phyloP scores from a whole-genome alignment of 1,140 invertebrate species.

The Oryctes rhinoceros region DNA sequence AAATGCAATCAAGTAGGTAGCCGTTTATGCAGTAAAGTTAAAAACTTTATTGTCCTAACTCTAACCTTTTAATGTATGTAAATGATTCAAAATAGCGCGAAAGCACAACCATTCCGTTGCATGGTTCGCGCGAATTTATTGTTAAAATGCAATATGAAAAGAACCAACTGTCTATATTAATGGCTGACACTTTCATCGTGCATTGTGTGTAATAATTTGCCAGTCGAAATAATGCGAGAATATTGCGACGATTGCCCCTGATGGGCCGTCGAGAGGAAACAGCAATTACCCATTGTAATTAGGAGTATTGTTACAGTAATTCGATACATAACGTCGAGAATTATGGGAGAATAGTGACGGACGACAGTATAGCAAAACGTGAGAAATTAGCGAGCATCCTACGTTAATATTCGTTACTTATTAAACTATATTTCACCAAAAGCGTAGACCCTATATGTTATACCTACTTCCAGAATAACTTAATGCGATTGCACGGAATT shows the following conservation, averaged over 20 bases:
- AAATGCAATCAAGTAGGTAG: not conserved
- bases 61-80: not conserved
- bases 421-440: not conserved
- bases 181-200: not conserved
- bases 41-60: not conserved
- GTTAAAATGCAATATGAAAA: constrained; percentile 3
- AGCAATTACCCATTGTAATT: constrained; percentile 31
- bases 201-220: not conserved
- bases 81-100: not conserved
- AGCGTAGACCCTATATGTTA: too few relatives aligned
- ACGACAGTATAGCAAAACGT: not conserved
- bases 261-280: constrained; percentile 26
- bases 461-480: not conserved
- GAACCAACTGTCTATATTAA: constrained; percentile 1
- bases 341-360: not conserved
- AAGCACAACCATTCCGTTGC: not conserved
- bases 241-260: not conserved
- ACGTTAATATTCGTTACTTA: constrained; percentile 4
- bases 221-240: not conserved
- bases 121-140: not conserved
- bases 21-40: not conserved
- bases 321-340: constrained; percentile 34
- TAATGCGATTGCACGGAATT: not conserved
- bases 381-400: not conserved
- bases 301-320: constrained; percentile 34